Evolutionary conservation across 1,140 invertebrate species (phyloP), one percentile per base, ranked within the genome.

Genomic region (Cataglyphis hispanica): DNA sequence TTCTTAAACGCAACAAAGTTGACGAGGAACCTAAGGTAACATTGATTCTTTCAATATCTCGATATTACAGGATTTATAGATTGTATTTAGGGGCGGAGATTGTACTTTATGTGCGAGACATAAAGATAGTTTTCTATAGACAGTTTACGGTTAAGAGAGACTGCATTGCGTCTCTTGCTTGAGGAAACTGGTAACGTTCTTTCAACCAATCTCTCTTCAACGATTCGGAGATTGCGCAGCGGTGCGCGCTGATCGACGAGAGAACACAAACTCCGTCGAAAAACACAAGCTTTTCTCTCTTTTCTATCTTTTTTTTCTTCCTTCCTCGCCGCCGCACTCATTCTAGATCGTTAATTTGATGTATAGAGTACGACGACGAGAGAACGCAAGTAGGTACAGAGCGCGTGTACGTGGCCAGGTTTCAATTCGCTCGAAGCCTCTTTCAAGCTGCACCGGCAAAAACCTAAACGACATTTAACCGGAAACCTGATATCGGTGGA

Each of bases 401-500:
- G 19, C 58, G 77, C 56, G 22, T 37, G 69, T 86, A 50, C 77
- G 86, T 77, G 87, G 72, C 72, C 50, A 69, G 87, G 70, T 87
- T 86, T 90, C 87, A 89, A 87, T 87, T 56, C 66, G 58, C 43
- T 58, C 27, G 31, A 56, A 40, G 61, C 75, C 88, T 72, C 86
- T 90, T 90, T 90, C 86, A 87, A 87, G 83, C 72, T 77, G 72
- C 83, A 90, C 83, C 88, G 88, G 75, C 86, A 74, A 50, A 50
- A 78, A 86, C 88, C 81, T 81, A 85, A 85, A 87, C 86, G 88
- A 90, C 86, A 70, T 90, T 90, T 90, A 90, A 87, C 89, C 89
- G 89, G 89, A 87, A 90, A 90, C 86, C 86, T 90, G 89, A 90
- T 90, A 90, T 90, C 89, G 88, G 88, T 90, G 89, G 89, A 90